Evolutionary conservation across 2,888 invertebrate species (phyloP), one percentile per base, ranked within the genome.

Genomic region (Augiades crinisus): DNA sequence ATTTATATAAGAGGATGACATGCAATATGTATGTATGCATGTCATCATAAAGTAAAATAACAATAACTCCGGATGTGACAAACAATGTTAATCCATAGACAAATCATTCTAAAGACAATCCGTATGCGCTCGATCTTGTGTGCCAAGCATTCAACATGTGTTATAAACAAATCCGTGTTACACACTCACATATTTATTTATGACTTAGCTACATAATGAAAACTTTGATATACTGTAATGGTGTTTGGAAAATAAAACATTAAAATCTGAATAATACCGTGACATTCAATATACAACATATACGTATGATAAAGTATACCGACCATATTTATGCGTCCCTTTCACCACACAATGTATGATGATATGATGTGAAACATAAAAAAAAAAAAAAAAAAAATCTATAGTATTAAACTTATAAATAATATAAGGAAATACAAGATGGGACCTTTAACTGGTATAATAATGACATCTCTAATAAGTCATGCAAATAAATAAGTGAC

Each of bases 311-410:
- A 40, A 54, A 34, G 45, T 45, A 45, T 27, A 65, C 62, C 61
- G 46, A 60, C 67, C 61, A 63, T 61, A 65, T 70, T 64, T 65
- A 64, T 67, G 75, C 72, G 72, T 68, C 66, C 75, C 78, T 72
- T 68, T 67, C 72, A 79, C 82, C 79, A 65, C 64, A 50, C 22
- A 43, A 69, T 68, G 69, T 66, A 64, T 57, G 54, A 74, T 72
- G 67, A 65, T 64, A 72, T 72, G 69, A 61, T 53, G 62, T 58
- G 57, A 58, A 59, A 76, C 68, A 66, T 72, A 68, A 75, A 71
- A 71, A 65, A 66, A 73, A 64, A 52, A 64, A 36, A 62, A 58
- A 54, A 53, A 52, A 34, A 50, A 53, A 37, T 44, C 16, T 12
- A 14, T 40, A 14, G 19, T 33, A 30, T 33, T n/a, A 12, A 13